Evolutionary conservation across 2,797 vertebrate genomes (phyloP).

Genomic region (Echiichthys vipera): DNA sequence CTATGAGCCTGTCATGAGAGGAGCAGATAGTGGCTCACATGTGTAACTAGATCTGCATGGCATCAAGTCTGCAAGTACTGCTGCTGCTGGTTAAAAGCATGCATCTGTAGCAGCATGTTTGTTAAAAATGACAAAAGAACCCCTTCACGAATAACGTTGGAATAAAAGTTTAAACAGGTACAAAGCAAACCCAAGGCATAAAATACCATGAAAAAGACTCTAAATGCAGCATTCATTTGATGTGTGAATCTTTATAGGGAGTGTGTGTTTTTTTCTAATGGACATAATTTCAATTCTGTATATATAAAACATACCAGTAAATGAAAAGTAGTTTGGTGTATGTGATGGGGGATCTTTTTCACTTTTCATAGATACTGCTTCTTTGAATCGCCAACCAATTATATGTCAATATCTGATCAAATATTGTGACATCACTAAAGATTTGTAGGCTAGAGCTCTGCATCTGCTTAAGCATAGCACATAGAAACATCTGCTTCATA

Average conservation of each 20-base stretch:
- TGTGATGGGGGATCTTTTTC: not conserved
- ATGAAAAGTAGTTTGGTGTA: not conserved
- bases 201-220: not conserved
- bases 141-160: not conserved
- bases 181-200: not conserved
- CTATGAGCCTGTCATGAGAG: conserved; percentile 66
- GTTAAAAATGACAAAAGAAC: not conserved
- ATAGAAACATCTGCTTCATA: conserved; percentile 47
- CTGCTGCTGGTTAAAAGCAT: conserved; percentile 32
- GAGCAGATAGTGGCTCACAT: conserved; percentile 36
- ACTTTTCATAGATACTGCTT: conserved; percentile 3
- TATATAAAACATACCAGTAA: not conserved
- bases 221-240: not conserved
- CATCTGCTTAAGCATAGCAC: conserved; percentile 8
- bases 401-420: conserved; percentile 29
- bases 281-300: not conserved
- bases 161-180: conserved; percentile 11
- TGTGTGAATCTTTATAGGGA: too few species aligned
- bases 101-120: conserved; percentile 33
- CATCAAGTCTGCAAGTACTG: conserved; percentile 17
- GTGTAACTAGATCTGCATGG: conserved; percentile 60
- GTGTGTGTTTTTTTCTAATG: too few species aligned
- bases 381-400: conserved; percentile 24
- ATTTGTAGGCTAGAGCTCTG: conserved; percentile 36
- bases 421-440: conserved; percentile 27